These are phyloP conservation scores for Oryzias javanicus DNA, from an alignment of 2,113 vertebrate genomes.

Conservation along the genomic window DNA sequence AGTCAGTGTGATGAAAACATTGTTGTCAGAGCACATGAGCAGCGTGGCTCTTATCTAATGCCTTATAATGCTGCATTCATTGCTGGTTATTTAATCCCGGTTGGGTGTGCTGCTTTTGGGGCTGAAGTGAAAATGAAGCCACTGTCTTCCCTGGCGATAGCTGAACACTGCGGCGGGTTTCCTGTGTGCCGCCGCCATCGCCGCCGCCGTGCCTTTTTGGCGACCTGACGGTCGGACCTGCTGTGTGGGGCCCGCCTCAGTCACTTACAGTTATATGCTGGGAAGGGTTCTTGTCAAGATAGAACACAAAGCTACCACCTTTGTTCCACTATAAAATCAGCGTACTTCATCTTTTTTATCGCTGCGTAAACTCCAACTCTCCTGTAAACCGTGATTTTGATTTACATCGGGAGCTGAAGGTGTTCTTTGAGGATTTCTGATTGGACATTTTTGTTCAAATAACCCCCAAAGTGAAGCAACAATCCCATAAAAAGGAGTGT, in stretches of 20 bases:
- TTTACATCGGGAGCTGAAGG: too few relatives aligned
- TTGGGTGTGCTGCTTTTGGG: slow-evolving; percentile 21
- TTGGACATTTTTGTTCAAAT: too few relatives aligned
- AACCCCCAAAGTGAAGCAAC: too few relatives aligned
- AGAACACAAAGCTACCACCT: not conserved
- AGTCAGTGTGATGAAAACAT: slow-evolving; percentile 41
- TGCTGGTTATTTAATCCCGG: slow-evolving; percentile 23
- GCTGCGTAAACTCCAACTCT: not conserved
- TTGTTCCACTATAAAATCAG: not conserved
- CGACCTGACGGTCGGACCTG: slow-evolving; percentile 9
- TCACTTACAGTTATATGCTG: slow-evolving; percentile 9
- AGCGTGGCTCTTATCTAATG: slow-evolving; percentile 41
- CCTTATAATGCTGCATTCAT: slow-evolving; percentile 43
- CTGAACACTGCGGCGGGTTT: slow-evolving; percentile 1
- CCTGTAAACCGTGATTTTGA: not conserved
- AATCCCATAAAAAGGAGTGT: too few relatives aligned
- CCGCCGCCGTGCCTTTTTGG: slow-evolving; percentile 9
- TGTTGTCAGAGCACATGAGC: slow-evolving; percentile 53
- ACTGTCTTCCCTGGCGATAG: not conserved
- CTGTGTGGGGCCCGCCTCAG: slow-evolving; percentile 25
- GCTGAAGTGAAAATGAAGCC: slow-evolving; percentile 13
- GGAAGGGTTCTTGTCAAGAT: slow-evolving; percentile 5
- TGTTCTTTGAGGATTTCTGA: too few relatives aligned
- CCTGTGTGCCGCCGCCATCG: slow-evolving; percentile 2
- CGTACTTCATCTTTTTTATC: not conserved